phyloP scores from a whole-genome alignment of 2,797 vertebrate species.

The Gephyroberyx darwinii region DNA sequence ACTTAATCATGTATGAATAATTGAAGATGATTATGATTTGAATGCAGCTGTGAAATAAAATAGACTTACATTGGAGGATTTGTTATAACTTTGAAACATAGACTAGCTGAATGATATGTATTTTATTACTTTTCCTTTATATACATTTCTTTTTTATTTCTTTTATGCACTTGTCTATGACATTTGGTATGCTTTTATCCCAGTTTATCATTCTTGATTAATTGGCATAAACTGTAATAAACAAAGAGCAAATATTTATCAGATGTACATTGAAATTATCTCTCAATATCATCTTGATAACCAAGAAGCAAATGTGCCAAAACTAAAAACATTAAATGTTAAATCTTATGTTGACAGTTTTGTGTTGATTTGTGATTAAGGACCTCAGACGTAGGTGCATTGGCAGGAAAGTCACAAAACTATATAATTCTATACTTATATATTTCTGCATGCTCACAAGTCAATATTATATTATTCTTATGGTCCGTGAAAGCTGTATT shows the following conservation, averaged over 20 bases:
- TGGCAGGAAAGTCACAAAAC: too few species aligned
- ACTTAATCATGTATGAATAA: constrained; percentile 9
- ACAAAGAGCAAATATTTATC: neutral
- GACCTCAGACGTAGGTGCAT: too few species aligned
- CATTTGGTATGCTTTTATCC: neutral
- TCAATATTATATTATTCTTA: too few species aligned
- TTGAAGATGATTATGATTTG: constrained; percentile 9
- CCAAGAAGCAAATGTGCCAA: too few species aligned
- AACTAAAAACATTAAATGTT: too few species aligned
- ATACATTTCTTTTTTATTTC: neutral
- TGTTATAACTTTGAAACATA: constrained; percentile 33
- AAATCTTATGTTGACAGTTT: too few species aligned
- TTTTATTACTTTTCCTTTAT: constrained; percentile 39
- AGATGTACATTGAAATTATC: neutral
- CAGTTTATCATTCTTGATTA: neutral
- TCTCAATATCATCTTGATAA: neutral
- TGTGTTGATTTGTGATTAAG: too few species aligned
- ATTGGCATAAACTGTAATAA: neutral
- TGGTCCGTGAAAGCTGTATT: too few species aligned
- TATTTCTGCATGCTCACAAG: too few species aligned
- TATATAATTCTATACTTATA: too few species aligned
- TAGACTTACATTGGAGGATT: constrained; percentile 9
- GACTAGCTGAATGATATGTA: neutral
- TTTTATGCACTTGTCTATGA: neutral
- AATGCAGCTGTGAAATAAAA: constrained; percentile 29